Evolutionary conservation across 2,797 vertebrate genomes (phyloP).

Genomic region (Arnoldichthys spilopterus): DNA sequence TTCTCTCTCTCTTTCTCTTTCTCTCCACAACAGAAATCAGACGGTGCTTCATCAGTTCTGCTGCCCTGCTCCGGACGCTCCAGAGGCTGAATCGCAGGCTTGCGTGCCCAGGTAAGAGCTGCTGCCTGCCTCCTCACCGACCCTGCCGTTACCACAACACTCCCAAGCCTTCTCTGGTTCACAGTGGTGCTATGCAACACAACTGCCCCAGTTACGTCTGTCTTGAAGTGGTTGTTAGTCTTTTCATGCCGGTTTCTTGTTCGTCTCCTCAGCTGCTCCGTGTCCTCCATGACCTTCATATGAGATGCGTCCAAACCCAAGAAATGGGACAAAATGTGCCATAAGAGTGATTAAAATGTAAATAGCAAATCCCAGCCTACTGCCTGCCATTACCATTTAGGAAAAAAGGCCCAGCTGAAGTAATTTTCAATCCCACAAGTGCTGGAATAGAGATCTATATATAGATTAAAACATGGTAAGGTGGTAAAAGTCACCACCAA

Average conservation of each 20-base stretch:
- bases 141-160: conserved; percentile 11
- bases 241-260: conserved; percentile 52
- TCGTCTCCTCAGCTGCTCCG: neutral
- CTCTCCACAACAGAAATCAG: conserved; percentile 84
- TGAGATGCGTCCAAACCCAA: neutral
- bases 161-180: conserved; percentile 51
- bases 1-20: neutral
- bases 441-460: too few relatives aligned
- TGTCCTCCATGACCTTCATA: neutral
- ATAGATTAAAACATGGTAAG: too few relatives aligned
- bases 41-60: conserved; percentile 98
- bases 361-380: neutral
- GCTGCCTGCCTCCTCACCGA: conserved; percentile 24
- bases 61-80: conserved; percentile 92
- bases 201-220: conserved; percentile 66
- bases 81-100: conserved; percentile 87
- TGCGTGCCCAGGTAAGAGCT: conserved; percentile 82
- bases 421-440: neutral
- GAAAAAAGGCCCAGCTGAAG: neutral
- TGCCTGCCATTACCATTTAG: neutral
- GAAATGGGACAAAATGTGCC: conserved; percentile 8
- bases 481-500: too few relatives aligned
- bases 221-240: conserved; percentile 76
- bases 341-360: neutral
- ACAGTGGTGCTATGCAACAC: conserved; percentile 65